Evolutionary conservation across 2,113 vertebrate species (phyloP), one percentile per base, ranked within the genome.

Genomic region (Cyanistes caeruleus): DNA sequence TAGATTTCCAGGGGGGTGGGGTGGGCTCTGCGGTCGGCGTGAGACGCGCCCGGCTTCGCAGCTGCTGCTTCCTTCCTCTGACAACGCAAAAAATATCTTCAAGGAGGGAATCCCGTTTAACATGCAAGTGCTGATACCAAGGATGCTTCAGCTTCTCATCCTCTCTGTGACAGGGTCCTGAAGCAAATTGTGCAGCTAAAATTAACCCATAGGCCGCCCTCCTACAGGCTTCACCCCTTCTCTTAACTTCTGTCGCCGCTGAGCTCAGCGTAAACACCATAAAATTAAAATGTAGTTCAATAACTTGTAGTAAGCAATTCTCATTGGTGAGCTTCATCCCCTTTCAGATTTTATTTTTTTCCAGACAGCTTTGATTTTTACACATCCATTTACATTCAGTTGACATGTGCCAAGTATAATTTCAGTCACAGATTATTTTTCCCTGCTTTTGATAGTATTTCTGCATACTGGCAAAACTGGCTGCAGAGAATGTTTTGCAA

Each of bases 41-140:
- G 93, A 97, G 95, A 83, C n/a, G 44, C 97, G 93, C 91, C 78
- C 7, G 18, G 85, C 91, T 87, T 92, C 46, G 2, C 97, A 98
- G 96, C 92, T 98, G 97, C 97, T 63, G 69, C 59, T 97, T 96
- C 91, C 97, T 97, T 97, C 97, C 96, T 96, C 96, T 96, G 97
- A 97, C 33, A 83, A 91, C 0, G 80, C 97, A 98, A 96, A 97
- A 90, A 95, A 97, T 97, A 88, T 97, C 97, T 97, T 97, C 95
- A 96, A 98, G 97, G 94, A 92, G 95, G 92, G 95, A 97, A 96
- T 95, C 96, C 87, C 94, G 93, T 77, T 97, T 97, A 91, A 87
- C 91, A 94, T 97, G 96, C 94, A 97, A 97, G 89, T 90, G 95
- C 58, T 90, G 92, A 95, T 79, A 77, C 75, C 80, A 59, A 46